These are phyloP conservation scores for Cydia strobilella DNA, from an alignment of 1,140 invertebrate species.

Conservation along the genomic window DNA sequence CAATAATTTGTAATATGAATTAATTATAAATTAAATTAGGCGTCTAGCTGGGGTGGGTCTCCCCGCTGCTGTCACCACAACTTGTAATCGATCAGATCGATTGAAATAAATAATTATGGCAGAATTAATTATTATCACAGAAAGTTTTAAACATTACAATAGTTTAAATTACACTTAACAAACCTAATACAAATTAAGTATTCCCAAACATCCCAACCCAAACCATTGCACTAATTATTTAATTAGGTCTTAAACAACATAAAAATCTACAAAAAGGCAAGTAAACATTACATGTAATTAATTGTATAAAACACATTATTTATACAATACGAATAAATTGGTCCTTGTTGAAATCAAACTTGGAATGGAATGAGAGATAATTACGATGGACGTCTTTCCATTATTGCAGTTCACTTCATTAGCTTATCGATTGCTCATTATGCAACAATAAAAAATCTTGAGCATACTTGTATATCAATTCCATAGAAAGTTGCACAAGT, in stretches of 20 bases:
- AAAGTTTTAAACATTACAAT: slow-evolving; percentile 51
- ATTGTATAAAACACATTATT: slow-evolving; percentile 27
- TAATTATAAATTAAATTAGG: slow-evolving; percentile 34
- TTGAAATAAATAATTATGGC: slow-evolving; percentile 49
- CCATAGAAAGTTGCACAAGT: slow-evolving; percentile 26
- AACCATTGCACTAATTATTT: slow-evolving; percentile 26
- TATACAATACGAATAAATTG: slow-evolving; percentile 5
- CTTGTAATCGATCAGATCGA: slow-evolving; percentile 11
- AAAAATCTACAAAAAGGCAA: slow-evolving; percentile 17
- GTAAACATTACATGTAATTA: slow-evolving; percentile 20
- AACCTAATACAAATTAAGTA: slow-evolving; percentile 34
- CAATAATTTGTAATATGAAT: slow-evolving; percentile 7
- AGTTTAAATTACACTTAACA: slow-evolving; percentile 55
- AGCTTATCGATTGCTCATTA: neutral
- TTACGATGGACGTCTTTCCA: neutral
- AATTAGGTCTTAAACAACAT: slow-evolving; percentile 20
- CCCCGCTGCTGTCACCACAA: slow-evolving; percentile 15
- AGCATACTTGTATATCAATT: slow-evolving; percentile 19
- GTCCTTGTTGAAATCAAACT: slow-evolving; percentile 2
- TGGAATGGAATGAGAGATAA: slow-evolving; percentile 5
- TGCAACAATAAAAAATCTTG: neutral
- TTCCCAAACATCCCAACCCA: slow-evolving; percentile 21
- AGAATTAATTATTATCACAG: slow-evolving; percentile 66
- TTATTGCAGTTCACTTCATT: neutral
- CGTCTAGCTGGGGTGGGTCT: slow-evolving; percentile 37